Evolutionary conservation across 2,888 invertebrate species (phyloP).

Genomic region (Mylabris sibirica): DNA sequence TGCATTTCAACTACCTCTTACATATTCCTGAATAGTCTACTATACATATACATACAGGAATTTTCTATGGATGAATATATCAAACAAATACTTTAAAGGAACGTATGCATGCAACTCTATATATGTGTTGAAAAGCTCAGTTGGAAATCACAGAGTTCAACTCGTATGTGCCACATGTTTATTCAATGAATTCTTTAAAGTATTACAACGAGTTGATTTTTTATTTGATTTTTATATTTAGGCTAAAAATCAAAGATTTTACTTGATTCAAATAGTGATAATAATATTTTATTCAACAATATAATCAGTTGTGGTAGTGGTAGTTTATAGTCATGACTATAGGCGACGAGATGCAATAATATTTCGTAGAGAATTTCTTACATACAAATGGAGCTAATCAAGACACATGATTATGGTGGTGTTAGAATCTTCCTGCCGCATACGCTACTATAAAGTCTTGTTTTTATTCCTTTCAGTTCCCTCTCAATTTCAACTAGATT

Average conservation of each 20-base stretch:
- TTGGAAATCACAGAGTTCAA: background rate
- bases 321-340: constrained; percentile 31
- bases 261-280: constrained; percentile 31
- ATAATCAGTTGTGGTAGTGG: constrained; percentile 35
- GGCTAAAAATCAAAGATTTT: background rate
- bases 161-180: background rate
- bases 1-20: constrained; percentile 60
- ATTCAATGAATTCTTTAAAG: background rate
- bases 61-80: constrained; percentile 54
- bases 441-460: constrained; percentile 53
- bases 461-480: constrained; percentile 43
- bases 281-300: constrained; percentile 45
- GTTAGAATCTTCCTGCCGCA: constrained; percentile 40
- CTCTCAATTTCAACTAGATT: constrained; percentile 39
- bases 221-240: too few relatives aligned
- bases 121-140: background rate
- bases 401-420: constrained; percentile 63
- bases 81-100: constrained; percentile 26
- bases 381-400: constrained; percentile 62
- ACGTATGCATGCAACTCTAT: background rate
- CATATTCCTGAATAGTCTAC: constrained; percentile 54
- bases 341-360: constrained; percentile 51
- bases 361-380: constrained; percentile 57
- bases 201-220: background rate
- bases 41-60: constrained; percentile 43